Evolutionary conservation across 2,113 vertebrate genomes (phyloP).

Genomic region (Paratilapia polleni): DNA sequence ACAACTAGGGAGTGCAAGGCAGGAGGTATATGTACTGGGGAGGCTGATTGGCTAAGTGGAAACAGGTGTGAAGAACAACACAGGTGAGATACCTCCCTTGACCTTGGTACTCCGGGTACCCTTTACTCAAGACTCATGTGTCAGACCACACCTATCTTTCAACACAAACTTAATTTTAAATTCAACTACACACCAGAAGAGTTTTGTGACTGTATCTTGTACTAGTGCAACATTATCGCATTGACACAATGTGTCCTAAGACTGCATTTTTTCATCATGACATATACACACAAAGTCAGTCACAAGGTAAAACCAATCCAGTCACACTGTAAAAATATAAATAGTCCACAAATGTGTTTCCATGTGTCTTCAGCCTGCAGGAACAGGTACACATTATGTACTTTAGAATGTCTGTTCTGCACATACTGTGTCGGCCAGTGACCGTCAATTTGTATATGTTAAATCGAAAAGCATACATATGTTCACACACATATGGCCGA

Average conservation of each 20-base stretch:
- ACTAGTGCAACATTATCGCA: not conserved
- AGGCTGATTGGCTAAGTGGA: not conserved
- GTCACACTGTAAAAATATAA: not conserved
- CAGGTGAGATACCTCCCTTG: not conserved
- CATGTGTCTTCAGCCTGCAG: not conserved
- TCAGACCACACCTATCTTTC: not conserved
- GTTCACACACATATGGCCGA: not conserved
- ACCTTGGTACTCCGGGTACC: not conserved
- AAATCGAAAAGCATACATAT: not conserved
- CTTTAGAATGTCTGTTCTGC: too few species aligned
- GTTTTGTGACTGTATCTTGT: not conserved
- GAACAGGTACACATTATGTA: not conserved
- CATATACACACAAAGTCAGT: too few species aligned
- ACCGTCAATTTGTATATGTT: not conserved
- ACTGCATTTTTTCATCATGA: too few species aligned
- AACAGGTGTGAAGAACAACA: not conserved
- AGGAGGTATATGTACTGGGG: not conserved
- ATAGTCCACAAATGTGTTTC: not conserved
- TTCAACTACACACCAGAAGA: not conserved
- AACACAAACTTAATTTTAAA: not conserved
- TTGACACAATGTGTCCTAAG: too few species aligned
- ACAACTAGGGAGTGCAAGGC: not conserved
- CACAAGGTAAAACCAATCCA: too few species aligned
- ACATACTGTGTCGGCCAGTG: not conserved
- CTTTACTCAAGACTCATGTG: not conserved